A percentile compares a stretch with the other conserved stretches of the same genome.
phyloP scores from a whole-genome alignment of 2,113 vertebrate genomes.

The Cnemophilus loriae region DNA sequence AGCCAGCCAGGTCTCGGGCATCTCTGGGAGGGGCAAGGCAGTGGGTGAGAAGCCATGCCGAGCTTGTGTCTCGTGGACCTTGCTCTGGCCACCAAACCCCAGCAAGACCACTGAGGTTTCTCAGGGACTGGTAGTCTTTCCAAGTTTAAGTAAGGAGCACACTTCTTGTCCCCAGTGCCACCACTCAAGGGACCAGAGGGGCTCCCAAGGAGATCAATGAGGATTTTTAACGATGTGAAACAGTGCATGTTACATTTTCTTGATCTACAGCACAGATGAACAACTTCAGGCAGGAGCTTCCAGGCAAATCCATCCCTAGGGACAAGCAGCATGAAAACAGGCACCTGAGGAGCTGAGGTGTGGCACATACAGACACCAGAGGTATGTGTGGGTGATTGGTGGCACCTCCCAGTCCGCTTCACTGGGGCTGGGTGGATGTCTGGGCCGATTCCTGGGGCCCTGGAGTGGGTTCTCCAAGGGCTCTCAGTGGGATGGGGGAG shows the following conservation, averaged over 20 bases:
- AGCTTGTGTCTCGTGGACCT: background rate
- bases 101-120: background rate
- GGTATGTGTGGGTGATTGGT: background rate
- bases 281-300: background rate
- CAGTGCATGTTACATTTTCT: background rate
- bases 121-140: background rate
- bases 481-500: accelerated
- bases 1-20: background rate
- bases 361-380: background rate
- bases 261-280: background rate
- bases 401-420: background rate
- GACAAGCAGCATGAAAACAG: background rate
- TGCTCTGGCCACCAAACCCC: background rate
- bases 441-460: background rate
- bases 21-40: background rate
- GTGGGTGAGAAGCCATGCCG: background rate
- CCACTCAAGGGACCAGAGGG: background rate
- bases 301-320: background rate
- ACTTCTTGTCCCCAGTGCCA: background rate
- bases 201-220: background rate
- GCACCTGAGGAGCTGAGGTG: background rate
- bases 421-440: background rate
- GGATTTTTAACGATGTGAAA: background rate
- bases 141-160: background rate
- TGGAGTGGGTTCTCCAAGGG: accelerated